Base-by-base conservation (phyloP, 2,888 invertebrate species). In the Branchellion lobata region DNA sequence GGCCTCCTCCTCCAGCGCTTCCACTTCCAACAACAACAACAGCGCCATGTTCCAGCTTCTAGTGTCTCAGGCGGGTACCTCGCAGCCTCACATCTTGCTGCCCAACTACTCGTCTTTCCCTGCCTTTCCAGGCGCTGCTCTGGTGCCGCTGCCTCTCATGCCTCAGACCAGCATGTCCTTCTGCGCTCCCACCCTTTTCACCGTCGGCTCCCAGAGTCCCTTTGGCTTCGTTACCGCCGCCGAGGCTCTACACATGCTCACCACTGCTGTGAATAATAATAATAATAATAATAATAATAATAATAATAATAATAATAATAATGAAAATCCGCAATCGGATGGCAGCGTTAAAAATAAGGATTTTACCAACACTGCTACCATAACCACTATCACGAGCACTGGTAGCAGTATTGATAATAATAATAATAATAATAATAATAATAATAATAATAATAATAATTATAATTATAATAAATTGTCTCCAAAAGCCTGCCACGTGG, bases 21-120 rank as follows among this genome's bases (percentile, higher is more conserved):
- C n/a, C n/a, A n/a, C n/a, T n/a, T 14, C 8, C 11, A 18, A 14
- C 8, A 14, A 8, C 8, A 2, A 11, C 2, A 65, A 31, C 1
- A 77, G 57, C 34, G 61, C 27, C 34, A n/a, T 77, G 65, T 75
- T 75, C n/a, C 75, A 75, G 29, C 33, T 77, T 33, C 33, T 77
- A 1, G 77, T 77, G 14, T 77, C 77, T n/a, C 77, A 77, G 24
- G 77, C 53, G 21, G 36, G 31, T 36, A 53, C 27, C 27, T 57
- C 61, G 0, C 57, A 53, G 27, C 61, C 53, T 33, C 77, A 72
- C 3, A 33, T 81, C 36, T 40, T 81, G 18, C 65, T 81, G 31
- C 81, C 80, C 53, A 78, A 81, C 61, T 78, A 80, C 40, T 65
- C 74, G 34, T 40, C 74, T 1, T 75, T 79, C 31, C 61, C 79